phyloP scores from a whole-genome alignment of 2,113 vertebrate genomes.

The Ariopsis seemanni region DNA sequence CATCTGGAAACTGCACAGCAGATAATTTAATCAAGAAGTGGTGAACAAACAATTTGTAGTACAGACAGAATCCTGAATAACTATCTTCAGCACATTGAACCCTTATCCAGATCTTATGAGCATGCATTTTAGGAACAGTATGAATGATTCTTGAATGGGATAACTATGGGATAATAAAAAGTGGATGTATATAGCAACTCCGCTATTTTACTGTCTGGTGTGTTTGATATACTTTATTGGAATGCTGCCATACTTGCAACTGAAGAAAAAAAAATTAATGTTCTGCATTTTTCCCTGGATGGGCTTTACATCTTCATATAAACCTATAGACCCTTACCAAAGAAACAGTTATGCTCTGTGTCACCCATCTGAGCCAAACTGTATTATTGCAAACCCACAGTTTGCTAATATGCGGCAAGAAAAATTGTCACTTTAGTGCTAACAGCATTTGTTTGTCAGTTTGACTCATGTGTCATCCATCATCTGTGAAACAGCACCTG shows the following conservation, averaged over 20 bases:
- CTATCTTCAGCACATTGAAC: not conserved
- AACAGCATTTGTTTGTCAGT: slow-evolving; percentile 47
- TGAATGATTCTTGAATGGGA: not conserved
- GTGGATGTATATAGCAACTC: not conserved
- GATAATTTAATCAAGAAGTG: slow-evolving; percentile 15
- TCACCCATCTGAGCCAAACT: slow-evolving; percentile 10
- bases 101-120: not conserved
- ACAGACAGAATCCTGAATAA: slow-evolving; percentile 3
- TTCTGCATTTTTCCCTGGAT: not conserved
- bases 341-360: not conserved
- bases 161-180: not conserved
- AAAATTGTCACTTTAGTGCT: slow-evolving; percentile 46
- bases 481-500: slow-evolving; percentile 43
- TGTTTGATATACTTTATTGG: not conserved
- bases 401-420: slow-evolving; percentile 23
- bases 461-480: slow-evolving; percentile 48
- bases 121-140: not conserved
- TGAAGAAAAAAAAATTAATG: not conserved
- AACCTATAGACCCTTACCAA: slow-evolving; percentile 13
- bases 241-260: not conserved
- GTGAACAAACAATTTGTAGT: slow-evolving; percentile 24
- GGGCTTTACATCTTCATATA: not conserved
- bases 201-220: not conserved
- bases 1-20: slow-evolving; percentile 21
- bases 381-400: slow-evolving; percentile 2